Base-by-base conservation (phyloP, 2,797 vertebrate genomes). In the Mormyrus proboscirostris region DNA sequence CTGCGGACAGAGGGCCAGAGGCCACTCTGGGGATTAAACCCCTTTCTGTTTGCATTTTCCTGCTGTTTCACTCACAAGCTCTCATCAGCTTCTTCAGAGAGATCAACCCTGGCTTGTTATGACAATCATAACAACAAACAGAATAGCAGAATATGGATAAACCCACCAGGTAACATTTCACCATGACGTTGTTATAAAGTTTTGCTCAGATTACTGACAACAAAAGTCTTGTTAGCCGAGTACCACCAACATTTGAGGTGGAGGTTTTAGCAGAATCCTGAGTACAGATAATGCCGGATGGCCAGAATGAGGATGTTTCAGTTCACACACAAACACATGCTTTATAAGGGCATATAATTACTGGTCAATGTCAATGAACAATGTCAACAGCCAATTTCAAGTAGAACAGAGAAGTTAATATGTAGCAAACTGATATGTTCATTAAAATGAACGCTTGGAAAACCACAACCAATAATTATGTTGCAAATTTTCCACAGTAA, bases 91-190 rank as follows among this genome's bases (percentile, higher is more conserved):
- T 91, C 88, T 90, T 92, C 91, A 89, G 92, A 89, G 91, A 90
- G 91, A 90, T 91, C 91, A 92, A 91, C 92, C 91, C 90, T 91
- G 92, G 91, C 91, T 91, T 92, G 92, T 92, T 92, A 93, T 92
- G 92, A 92, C 92, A 92, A 93, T 90, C 86, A 90, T 69, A 91
- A 91, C 92, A 93, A 93, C 93, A 92, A 93, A 93, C 92, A 92
- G 92, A 93, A 92, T 92, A 90, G 89, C 86, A 91, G 90, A 93
- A 92, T 90, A 90, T 86, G 88, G 89, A 89, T 91, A 91, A 92
- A 91, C 90, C 91, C 90, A 92, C 90, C 89, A 91, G 91, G 90
- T 59, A 90, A 87, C 89, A 29, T 87, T 89, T 87, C 53, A 88
- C 73, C 89, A 12, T 91, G 89, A 93, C 92, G 92, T 93, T 91